Conservation (phyloP, 2,113 vertebrate genomes). For the Aldabrachelys gigantea region DNA sequence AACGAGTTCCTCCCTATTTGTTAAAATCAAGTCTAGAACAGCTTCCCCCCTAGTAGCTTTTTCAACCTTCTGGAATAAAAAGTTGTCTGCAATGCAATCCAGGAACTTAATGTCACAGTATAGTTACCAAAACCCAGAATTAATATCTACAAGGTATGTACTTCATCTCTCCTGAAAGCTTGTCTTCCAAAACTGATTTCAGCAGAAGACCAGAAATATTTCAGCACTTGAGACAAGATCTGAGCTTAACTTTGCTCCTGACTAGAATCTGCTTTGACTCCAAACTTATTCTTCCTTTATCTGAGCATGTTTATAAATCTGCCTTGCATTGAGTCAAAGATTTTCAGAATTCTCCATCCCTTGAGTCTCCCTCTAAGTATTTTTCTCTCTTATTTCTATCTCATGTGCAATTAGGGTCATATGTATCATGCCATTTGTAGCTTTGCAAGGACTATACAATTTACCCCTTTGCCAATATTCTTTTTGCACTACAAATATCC, state of each 20-base stretch:
- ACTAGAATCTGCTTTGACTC: background rate
- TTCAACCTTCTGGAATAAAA: too few species aligned
- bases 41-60: too few species aligned
- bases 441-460: background rate
- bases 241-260: background rate
- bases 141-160: background rate
- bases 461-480: background rate
- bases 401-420: background rate
- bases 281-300: background rate
- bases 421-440: background rate
- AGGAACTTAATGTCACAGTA: background rate
- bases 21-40: too few species aligned
- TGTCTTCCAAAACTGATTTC: background rate
- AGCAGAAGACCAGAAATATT: background rate
- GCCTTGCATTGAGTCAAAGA: background rate
- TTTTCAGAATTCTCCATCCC: background rate
- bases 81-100: too few species aligned
- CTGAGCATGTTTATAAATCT: background rate
- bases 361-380: background rate
- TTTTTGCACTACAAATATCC: background rate
- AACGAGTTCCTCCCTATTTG: too few species aligned
- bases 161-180: background rate
- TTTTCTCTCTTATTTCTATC: background rate
- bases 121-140: background rate
- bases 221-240: background rate